phyloP scores from a whole-genome alignment of 2,888 invertebrate genomes.

The Dicranocentrus wangi region DNA sequence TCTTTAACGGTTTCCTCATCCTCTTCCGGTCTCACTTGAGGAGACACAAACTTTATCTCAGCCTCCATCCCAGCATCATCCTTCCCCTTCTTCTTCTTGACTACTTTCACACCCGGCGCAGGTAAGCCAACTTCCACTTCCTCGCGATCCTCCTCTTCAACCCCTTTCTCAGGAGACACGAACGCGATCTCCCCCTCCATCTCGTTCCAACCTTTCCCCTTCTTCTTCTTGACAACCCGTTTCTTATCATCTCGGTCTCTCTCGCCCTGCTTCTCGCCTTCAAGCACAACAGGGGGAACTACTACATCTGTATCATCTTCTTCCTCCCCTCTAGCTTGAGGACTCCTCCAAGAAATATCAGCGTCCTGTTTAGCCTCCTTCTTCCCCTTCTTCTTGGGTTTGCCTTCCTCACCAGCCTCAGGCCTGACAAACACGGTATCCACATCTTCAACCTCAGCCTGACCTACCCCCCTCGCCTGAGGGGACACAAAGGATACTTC shows the following conservation, averaged over 20 bases:
- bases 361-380: background rate
- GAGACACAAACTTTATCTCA: conserved; percentile 28
- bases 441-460: background rate
- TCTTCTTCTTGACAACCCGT: conserved; percentile 73
- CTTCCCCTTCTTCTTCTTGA: conserved; percentile 4
- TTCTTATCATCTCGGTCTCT: conserved; percentile 65
- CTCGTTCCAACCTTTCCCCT: conserved; percentile 74
- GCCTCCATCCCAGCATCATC: conserved; percentile 4
- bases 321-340: background rate
- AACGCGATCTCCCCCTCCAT: conserved; percentile 73
- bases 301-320: background rate
- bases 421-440: background rate
- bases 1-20: background rate
- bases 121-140: background rate
- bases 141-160: background rate
- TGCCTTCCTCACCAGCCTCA: too few species aligned
- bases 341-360: background rate
- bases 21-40: background rate
- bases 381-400: background rate
- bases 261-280: too few species aligned
- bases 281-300: background rate
- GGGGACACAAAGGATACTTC: background rate
- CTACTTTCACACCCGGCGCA: background rate
- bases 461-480: too few species aligned
- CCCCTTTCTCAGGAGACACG: conserved; percentile 74